Conservation (phyloP, 2,888 invertebrate genomes). For the Cinara cedri region DNA sequence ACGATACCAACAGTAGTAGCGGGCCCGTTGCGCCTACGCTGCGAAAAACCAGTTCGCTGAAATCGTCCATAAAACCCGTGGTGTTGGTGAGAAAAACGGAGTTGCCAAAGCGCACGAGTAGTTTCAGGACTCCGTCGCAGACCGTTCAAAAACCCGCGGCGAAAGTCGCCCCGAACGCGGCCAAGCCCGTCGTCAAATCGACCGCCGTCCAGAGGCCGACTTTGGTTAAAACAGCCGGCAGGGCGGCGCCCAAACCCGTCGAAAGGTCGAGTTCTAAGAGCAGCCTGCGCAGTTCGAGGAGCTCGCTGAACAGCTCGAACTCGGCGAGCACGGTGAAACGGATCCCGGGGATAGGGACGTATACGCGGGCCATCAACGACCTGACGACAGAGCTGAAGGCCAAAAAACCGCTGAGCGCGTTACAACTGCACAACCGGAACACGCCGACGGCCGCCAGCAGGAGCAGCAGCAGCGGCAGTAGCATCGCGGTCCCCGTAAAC, state of each 20-base stretch:
- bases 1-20: conserved; percentile 62
- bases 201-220: conserved; percentile 38
- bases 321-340: conserved; percentile 79
- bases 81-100: conserved; percentile 33
- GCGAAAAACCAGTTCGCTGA: conserved; percentile 25
- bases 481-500: conserved; percentile 61
- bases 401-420: conserved; percentile 61
- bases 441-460: conserved; percentile 65
- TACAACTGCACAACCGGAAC: conserved; percentile 32
- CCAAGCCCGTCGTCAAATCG: conserved; percentile 15
- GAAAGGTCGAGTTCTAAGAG: conserved; percentile 80
- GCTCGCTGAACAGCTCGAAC: conserved; percentile 76
- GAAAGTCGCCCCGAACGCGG: neutral
- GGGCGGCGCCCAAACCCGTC: conserved; percentile 64
- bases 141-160: conserved; percentile 57
- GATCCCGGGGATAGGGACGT: conserved; percentile 63
- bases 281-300: conserved; percentile 81
- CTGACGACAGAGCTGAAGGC: conserved; percentile 63
- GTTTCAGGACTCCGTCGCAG: conserved; percentile 56
- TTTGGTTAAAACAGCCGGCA: neutral
- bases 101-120: conserved; percentile 54
- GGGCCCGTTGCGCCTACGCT: neutral
- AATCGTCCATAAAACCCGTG: conserved; percentile 14
- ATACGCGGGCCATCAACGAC: conserved; percentile 66
- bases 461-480: conserved; percentile 66